Evolutionary conservation across 2,113 vertebrate genomes (phyloP).

Genomic region (Brienomyrus longianalis): DNA sequence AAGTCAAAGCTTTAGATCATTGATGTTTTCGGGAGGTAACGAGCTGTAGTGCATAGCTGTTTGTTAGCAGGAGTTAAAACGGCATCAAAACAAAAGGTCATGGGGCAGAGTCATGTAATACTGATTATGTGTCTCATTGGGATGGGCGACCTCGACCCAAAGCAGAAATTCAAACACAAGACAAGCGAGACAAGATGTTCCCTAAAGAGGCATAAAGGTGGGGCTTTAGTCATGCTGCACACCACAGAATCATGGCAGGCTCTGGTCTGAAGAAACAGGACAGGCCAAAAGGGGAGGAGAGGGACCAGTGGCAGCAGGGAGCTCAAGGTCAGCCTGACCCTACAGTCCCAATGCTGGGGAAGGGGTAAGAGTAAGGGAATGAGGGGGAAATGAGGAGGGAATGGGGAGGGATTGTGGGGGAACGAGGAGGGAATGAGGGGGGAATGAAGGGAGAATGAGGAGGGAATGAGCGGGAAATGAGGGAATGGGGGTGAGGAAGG

Average conservation of each 20-base stretch:
- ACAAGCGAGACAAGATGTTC: neutral
- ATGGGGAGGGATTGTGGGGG: too few species aligned
- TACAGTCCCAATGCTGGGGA: neutral
- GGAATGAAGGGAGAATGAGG: too few species aligned
- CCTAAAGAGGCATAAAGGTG: neutral
- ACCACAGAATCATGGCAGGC: neutral
- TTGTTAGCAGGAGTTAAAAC: neutral
- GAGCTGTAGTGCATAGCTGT: neutral
- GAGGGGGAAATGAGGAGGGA: neutral
- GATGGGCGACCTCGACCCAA: neutral
- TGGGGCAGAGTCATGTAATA: neutral
- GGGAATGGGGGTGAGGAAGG: too few species aligned
- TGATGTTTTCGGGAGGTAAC: neutral
- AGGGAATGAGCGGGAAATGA: too few species aligned
- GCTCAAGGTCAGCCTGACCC: neutral
- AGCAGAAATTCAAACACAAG: neutral
- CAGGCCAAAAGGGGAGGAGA: neutral
- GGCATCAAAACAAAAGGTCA: neutral
- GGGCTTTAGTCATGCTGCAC: neutral
- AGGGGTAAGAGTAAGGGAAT: neutral
- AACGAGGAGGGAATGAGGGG: too few species aligned
- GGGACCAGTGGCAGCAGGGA: neutral
- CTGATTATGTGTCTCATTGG: neutral
- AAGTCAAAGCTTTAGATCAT: neutral
- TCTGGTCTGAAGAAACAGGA: neutral